A percentile compares a stretch with the other conserved stretches of the same genome.
These are phyloP conservation scores for Drosophila teissieri DNA, from an alignment of 1,140 invertebrate genomes.

Conservation along the genomic window DNA sequence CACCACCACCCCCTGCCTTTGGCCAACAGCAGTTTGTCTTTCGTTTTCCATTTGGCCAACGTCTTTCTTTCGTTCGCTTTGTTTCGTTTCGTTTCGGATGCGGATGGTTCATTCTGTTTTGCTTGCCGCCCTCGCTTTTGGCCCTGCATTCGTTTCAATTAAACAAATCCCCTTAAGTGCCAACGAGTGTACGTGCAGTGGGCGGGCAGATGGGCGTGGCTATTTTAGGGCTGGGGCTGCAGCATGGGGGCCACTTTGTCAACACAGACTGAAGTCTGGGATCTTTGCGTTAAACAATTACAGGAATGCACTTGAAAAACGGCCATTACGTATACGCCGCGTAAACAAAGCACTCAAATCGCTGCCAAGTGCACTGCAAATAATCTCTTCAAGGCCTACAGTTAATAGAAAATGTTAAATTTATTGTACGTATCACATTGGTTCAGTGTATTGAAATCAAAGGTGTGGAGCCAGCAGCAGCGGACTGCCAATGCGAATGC, in stretches of 20 bases:
- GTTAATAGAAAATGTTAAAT: no score
- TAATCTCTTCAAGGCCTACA: not conserved
- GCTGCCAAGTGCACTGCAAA: conserved; percentile 1
- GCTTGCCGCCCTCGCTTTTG: conserved; percentile 43
- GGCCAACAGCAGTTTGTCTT: conserved; percentile 47
- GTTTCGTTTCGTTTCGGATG: conserved; percentile 45
- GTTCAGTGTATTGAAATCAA: conserved; percentile 26
- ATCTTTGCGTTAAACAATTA: conserved; percentile 76
- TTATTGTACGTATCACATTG: not conserved
- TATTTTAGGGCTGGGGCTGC: not conserved
- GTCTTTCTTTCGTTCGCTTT: conserved; percentile 51
- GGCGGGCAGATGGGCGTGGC: conserved; percentile 1
- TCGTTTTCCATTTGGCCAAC: conserved; percentile 44
- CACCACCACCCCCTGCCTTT: not conserved
- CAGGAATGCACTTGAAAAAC: conserved; percentile 73
- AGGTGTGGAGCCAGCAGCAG: conserved; percentile 16
- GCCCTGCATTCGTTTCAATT: conserved; percentile 79
- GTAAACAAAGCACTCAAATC: conserved; percentile 44
- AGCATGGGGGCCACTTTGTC: conserved; percentile 65
- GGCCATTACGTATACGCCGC: conserved; percentile 66
- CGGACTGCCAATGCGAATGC: conserved; percentile 37
- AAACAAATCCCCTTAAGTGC: conserved; percentile 83
- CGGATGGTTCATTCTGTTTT: conserved; percentile 36
- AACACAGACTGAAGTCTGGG: conserved; percentile 65
- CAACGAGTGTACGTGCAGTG: conserved; percentile 72